Percentiles rank a stretch among this genome's conserved stretches.
phyloP scores from a whole-genome alignment of 1,140 invertebrate genomes.

The Monomorium pharaonis region DNA sequence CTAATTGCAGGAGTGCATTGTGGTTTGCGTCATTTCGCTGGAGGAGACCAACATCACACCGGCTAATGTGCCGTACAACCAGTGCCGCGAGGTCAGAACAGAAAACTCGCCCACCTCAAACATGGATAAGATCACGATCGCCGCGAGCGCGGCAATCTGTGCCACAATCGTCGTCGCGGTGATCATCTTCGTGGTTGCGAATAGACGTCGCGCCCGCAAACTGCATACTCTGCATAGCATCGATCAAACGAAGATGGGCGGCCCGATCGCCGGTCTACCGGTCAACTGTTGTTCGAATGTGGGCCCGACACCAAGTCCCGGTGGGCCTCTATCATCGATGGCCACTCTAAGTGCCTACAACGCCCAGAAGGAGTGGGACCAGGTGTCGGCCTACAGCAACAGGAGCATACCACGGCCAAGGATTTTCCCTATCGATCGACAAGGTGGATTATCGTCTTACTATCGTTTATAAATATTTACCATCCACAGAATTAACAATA shows the following conservation, averaged over 20 bases:
- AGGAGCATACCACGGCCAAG: constrained; percentile 94
- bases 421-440: constrained; percentile 91
- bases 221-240: constrained; percentile 90
- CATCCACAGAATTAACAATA: background rate
- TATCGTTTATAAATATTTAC: background rate
- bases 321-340: constrained; percentile 92
- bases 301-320: constrained; percentile 90
- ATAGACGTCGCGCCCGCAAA: constrained; percentile 90
- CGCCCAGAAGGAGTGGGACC: constrained; percentile 96
- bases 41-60: constrained; percentile 94
- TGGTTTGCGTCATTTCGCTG: constrained; percentile 95
- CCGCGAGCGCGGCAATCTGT: constrained; percentile 96
- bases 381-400: constrained; percentile 95
- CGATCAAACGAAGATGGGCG: constrained; percentile 87
- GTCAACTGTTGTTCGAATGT: constrained; percentile 91
- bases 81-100: constrained; percentile 95
- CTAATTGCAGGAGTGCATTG: constrained; percentile 92
- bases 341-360: constrained; percentile 93
- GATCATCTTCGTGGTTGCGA: constrained; percentile 94
- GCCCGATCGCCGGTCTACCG: constrained; percentile 89
- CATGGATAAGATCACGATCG: constrained; percentile 98
- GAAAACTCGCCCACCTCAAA: constrained; percentile 92
- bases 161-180: constrained; percentile 95
- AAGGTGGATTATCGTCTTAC: constrained; percentile 78
- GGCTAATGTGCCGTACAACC: constrained; percentile 93